phyloP scores from a whole-genome alignment of 1,140 invertebrate genomes.

The Diorhabda carinulata region DNA sequence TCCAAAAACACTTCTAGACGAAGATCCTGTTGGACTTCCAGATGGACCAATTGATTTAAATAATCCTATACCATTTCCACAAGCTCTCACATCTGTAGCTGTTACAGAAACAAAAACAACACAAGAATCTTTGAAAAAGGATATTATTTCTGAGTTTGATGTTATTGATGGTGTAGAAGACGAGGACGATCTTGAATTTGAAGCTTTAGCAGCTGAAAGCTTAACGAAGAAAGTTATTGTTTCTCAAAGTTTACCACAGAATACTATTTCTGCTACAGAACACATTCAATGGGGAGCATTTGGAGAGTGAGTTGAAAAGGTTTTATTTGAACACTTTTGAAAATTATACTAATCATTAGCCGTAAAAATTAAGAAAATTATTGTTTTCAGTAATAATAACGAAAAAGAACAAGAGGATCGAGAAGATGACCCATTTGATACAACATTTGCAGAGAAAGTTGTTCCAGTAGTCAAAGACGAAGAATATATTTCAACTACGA shows the following conservation, averaged over 20 bases:
- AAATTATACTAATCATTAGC: neutral
- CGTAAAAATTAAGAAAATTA: neutral
- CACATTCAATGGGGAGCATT: conserved; percentile 60
- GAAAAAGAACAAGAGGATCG: neutral
- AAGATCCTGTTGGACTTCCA: conserved; percentile 63
- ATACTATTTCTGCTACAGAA: conserved; percentile 30
- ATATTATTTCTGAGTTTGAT: conserved; percentile 36
- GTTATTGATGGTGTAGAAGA: conserved; percentile 37
- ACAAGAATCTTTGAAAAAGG: conserved; percentile 10
- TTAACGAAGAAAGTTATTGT: conserved; percentile 53
- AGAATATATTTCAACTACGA: neutral
- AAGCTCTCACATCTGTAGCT: neutral
- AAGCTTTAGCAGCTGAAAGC: conserved; percentile 68
- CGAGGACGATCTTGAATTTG: conserved; percentile 70
- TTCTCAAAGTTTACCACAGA: conserved; percentile 25
- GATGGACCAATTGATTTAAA: conserved; percentile 60
- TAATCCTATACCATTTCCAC: conserved; percentile 49
- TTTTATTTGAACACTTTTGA: neutral
- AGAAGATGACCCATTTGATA: conserved; percentile 82
- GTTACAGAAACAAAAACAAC: neutral
- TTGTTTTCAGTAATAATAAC: conserved; percentile 13
- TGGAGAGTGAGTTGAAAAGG: conserved; percentile 39
- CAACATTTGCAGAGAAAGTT: conserved; percentile 74
- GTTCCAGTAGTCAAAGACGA: conserved; percentile 51
- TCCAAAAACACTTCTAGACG: conserved; percentile 63